phyloP scores from a whole-genome alignment of 2,797 vertebrate genomes.

The Sebastes diploproa region DNA sequence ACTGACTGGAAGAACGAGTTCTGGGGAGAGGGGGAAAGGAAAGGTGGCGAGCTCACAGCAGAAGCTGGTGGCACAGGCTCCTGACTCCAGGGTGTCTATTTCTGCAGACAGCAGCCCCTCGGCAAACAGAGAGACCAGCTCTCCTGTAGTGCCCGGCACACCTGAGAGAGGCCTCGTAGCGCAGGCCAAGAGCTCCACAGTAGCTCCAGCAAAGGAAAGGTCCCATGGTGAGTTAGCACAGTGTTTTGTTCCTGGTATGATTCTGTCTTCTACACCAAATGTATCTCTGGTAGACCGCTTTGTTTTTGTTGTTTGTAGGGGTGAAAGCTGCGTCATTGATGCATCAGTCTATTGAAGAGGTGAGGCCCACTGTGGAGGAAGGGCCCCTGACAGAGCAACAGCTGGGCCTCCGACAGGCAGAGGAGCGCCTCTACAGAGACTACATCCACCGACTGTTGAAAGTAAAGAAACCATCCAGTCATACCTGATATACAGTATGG shows the following conservation, averaged over 20 bases:
- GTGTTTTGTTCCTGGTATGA: neutral
- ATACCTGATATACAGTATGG: too few species aligned
- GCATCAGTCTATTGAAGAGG: slow-evolving; percentile 50
- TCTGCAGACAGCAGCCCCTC: slow-evolving; percentile 51
- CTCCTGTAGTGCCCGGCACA: slow-evolving; percentile 24
- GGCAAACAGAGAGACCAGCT: slow-evolving; percentile 33
- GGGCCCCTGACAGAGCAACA: slow-evolving; percentile 90
- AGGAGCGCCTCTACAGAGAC: slow-evolving; percentile 95
- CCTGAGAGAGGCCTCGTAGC: slow-evolving; percentile 34
- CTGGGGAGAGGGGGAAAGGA: slow-evolving; percentile 73
- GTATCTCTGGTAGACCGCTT: neutral
- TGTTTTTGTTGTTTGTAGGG: slow-evolving; percentile 45
- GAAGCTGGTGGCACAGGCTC: slow-evolving; percentile 59
- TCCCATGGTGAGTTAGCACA: slow-evolving; percentile 56
- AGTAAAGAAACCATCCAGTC: slow-evolving; percentile 72
- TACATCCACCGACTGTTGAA: slow-evolving; percentile 94
- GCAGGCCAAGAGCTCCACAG: slow-evolving; percentile 28
- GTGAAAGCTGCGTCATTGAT: slow-evolving; percentile 43
- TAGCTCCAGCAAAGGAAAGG: slow-evolving; percentile 59
- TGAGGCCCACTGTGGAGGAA: slow-evolving; percentile 75
- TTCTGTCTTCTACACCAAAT: neutral
- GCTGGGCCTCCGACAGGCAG: slow-evolving; percentile 95
- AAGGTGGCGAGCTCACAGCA: slow-evolving; percentile 53
- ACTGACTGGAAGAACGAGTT: slow-evolving; percentile 76
- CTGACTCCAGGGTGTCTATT: slow-evolving; percentile 33